Percentiles rank a stretch among this genome's conserved stretches.
Conservation (phyloP, 2,888 invertebrate genomes). For the Augochlorella aurata region DNA sequence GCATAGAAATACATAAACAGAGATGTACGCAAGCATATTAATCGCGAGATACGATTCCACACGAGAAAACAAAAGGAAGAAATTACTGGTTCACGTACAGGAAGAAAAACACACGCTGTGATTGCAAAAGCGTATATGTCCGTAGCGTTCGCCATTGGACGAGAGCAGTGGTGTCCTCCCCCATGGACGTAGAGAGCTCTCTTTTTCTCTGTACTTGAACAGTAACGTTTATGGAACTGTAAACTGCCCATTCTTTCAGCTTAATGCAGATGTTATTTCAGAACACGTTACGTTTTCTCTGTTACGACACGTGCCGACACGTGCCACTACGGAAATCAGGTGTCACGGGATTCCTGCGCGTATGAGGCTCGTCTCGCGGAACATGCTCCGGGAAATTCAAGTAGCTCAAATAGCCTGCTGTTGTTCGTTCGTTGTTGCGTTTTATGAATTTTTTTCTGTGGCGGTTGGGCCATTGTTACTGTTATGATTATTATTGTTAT, state of each 20-base stretch:
- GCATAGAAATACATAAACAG: neutral
- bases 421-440: neutral
- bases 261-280: slow-evolving; percentile 45
- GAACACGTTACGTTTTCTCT: slow-evolving; percentile 1
- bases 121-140: neutral
- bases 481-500: too few relatives aligned
- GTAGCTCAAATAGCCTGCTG: neutral
- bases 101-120: slow-evolving; percentile 14
- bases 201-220: slow-evolving; percentile 40
- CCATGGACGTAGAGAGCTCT: neutral
- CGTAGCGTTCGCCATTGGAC: neutral
- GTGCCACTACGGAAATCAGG: neutral
- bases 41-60: slow-evolving; percentile 13
- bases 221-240: neutral
- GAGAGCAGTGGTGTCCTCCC: too few relatives aligned
- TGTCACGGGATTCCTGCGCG: neutral
- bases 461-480: too few relatives aligned
- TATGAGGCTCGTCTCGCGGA: neutral
- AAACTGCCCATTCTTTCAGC: slow-evolving; percentile 41
- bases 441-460: too few relatives aligned
- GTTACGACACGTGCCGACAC: slow-evolving; percentile 12
- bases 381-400: neutral
- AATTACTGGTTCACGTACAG: slow-evolving; percentile 36
- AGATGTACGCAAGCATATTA: neutral
- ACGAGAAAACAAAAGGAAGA: neutral